phyloP scores from a whole-genome alignment of 2,888 invertebrate species.

The Seira sanloemensis region DNA sequence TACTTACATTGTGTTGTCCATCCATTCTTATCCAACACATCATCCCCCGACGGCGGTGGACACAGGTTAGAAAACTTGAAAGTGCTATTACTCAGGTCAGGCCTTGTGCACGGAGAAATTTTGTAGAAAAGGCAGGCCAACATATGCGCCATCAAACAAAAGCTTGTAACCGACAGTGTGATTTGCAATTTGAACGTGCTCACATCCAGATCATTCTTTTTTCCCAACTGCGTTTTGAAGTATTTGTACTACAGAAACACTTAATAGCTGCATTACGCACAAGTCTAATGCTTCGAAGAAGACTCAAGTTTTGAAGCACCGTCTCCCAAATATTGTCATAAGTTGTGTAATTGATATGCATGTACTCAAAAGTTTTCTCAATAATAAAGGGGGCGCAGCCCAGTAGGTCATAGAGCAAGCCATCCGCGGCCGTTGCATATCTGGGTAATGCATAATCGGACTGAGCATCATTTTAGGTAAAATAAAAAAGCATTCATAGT shows the following conservation, averaged over 20 bases:
- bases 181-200: constrained; percentile 68
- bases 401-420: constrained; percentile 62
- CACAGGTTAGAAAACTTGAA: constrained; percentile 22
- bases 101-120: constrained; percentile 59
- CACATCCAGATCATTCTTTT: constrained; percentile 62
- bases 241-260: constrained; percentile 54
- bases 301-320: constrained; percentile 15
- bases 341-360: neutral
- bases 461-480: neutral
- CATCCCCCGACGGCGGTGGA: constrained; percentile 21
- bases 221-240: constrained; percentile 41
- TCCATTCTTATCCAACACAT: constrained; percentile 16
- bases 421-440: constrained; percentile 50
- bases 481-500: neutral
- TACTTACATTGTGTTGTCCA: constrained; percentile 46
- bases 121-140: constrained; percentile 69
- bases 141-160: constrained; percentile 69
- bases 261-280: constrained; percentile 23
- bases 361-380: neutral
- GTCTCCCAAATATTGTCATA: neutral
- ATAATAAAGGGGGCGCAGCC: constrained; percentile 50
- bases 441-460: constrained; percentile 27
- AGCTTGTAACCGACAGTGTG: constrained; percentile 64
- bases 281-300: constrained; percentile 35
- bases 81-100: constrained; percentile 22